Evolutionary conservation across 1,140 invertebrate species (phyloP), one percentile per base, ranked within the genome.

Genomic region (Cyphomyrmex costatus): DNA sequence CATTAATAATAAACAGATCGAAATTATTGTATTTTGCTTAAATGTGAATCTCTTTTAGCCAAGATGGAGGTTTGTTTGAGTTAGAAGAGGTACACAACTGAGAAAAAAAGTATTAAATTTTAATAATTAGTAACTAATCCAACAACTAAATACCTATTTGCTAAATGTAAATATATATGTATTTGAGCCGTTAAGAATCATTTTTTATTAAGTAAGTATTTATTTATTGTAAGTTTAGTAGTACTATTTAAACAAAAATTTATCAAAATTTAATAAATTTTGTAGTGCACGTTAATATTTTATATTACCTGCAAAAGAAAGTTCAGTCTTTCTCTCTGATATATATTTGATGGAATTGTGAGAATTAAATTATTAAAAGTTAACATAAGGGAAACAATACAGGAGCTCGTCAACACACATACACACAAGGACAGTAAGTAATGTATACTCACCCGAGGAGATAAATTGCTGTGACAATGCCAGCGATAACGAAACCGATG

Each of bases 401-500:
- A 1, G 7, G n/a, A n/a, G n/a, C n/a, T n/a, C n/a, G n/a, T n/a
- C n/a, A n/a, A 36, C 36, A 1, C 36, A 36, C 7, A 10, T 8
- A 42, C 8, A 42, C 10, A 46, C 12, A 46, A 3, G 21, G 8
- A 33, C 5, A 14, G 21, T 3, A 63, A 61, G 21, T 16, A 42
- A 14, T 4, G 4, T 4, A 21, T n/a, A 95, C 96, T 96, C 93
- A 97, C 96, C 97, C 97, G 92, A 98, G 96, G 93, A 98, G 96
- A 95, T 98, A 97, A 94, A 98, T 98, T 87, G 97, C 97, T 87
- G 97, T 97, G 88, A 98, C 97, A 90, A 98, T 98, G 58, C 97
- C 97, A 76, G 97, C 97, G 94, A 98, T 98, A 88, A 98, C 97
- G 95, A 97, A 96, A 93, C 97, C 96, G 95, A 98, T 98, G 91